Conservation (phyloP, 2,113 vertebrate genomes). For the Pandion haliaetus region DNA sequence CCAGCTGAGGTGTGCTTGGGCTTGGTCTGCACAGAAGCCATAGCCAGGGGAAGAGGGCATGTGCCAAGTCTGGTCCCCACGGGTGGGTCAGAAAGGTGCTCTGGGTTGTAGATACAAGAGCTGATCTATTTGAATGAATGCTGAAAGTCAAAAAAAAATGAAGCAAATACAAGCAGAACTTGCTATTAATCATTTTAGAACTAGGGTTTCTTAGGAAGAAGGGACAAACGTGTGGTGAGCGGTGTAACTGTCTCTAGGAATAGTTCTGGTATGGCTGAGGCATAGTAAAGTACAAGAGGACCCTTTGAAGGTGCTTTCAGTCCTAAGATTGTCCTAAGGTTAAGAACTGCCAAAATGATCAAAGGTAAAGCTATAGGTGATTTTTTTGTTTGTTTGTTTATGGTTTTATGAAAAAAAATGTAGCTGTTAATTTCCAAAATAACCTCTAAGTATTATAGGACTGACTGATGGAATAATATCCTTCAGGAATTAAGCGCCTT, state of each 20-base stretch:
- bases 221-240: no score
- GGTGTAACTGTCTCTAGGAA: background rate
- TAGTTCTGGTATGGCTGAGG: background rate
- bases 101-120: background rate
- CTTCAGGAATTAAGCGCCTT: background rate
- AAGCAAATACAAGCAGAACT: background rate
- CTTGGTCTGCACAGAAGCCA: background rate
- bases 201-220: background rate
- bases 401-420: background rate
- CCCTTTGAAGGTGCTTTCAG: background rate
- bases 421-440: background rate
- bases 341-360: background rate
- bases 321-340: background rate
- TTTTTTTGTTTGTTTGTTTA: background rate
- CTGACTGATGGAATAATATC: background rate
- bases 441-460: background rate
- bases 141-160: background rate
- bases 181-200: background rate
- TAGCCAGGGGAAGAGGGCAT: background rate
- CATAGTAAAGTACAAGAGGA: fast-evolving
- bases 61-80: background rate
- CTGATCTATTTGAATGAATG: background rate
- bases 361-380: background rate
- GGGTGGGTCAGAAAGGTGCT: background rate
- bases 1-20: background rate